phyloP scores from a whole-genome alignment of 2,888 invertebrate species.

The Cabera pusaria region DNA sequence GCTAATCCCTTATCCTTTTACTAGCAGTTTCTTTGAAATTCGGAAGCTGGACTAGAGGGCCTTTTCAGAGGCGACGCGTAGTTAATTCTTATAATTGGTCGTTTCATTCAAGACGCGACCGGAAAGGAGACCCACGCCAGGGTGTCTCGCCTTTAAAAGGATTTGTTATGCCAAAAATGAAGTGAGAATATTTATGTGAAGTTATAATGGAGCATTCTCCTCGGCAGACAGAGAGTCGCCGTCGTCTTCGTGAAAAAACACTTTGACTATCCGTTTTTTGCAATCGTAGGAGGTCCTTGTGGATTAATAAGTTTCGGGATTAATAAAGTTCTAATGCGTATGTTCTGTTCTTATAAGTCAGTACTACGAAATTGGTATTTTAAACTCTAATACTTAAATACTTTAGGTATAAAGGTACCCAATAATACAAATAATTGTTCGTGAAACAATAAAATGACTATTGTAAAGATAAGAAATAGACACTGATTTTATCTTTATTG shows the following conservation, averaged over 20 bases:
- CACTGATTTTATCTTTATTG: conserved; percentile 68
- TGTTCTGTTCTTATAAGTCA: background rate
- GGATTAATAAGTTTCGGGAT: conserved; percentile 23
- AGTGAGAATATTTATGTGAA: conserved; percentile 56
- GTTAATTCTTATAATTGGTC: conserved; percentile 75
- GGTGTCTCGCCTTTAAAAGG: conserved; percentile 65
- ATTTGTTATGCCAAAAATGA: conserved; percentile 68
- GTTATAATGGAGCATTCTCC: conserved; percentile 48
- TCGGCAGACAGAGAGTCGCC: conserved; percentile 73
- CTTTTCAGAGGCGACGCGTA: conserved; percentile 55
- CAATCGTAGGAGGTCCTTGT: conserved; percentile 42
- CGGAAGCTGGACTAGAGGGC: conserved; percentile 68
- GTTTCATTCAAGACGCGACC: conserved; percentile 62
- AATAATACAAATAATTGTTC: conserved; percentile 33
- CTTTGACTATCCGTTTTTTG: conserved; percentile 31
- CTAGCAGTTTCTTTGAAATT: conserved; percentile 65
- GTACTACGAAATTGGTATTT: too few relatives aligned
- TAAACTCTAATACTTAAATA: too few relatives aligned
- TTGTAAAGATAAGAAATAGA: conserved; percentile 44
- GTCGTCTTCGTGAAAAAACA: conserved; percentile 33
- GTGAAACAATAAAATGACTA: conserved; percentile 39
- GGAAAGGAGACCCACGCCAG: conserved; percentile 76
- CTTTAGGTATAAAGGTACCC: conserved; percentile 7
- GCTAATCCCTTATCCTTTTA: conserved; percentile 64
- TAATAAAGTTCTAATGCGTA: conserved; percentile 12